Evolutionary conservation across 1,140 invertebrate genomes (phyloP).

Genomic region (Aphelinus certus): DNA sequence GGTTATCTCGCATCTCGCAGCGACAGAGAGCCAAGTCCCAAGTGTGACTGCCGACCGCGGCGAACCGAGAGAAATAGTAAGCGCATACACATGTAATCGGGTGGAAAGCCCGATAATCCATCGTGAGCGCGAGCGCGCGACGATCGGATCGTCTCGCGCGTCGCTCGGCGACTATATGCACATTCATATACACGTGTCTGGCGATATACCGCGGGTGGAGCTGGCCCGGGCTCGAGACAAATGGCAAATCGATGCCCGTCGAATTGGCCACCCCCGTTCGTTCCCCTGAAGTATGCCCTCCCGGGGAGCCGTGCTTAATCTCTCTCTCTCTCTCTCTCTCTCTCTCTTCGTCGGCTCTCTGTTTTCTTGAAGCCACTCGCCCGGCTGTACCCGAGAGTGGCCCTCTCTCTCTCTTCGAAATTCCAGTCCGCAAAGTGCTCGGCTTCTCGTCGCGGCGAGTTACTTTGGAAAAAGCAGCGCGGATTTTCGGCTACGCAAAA

Average conservation of each 20-base stretch:
- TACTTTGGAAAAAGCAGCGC: too few species aligned
- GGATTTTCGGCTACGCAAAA: too few species aligned
- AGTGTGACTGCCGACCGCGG: too few species aligned
- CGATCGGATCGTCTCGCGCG: neutral
- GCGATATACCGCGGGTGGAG: neutral
- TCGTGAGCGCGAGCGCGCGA: neutral
- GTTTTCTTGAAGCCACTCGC: too few species aligned
- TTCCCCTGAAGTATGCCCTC: slow-evolving; percentile 1
- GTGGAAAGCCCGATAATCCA: neutral
- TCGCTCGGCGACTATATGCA: slow-evolving; percentile 31
- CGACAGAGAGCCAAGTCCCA: too few species aligned
- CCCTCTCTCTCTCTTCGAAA: too few species aligned
- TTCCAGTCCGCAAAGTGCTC: too few species aligned
- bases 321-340: neutral
- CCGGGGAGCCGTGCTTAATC: slow-evolving; percentile 1
- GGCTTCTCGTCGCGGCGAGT: too few species aligned
- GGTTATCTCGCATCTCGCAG: too few species aligned
- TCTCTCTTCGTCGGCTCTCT: neutral
- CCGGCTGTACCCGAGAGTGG: too few species aligned
- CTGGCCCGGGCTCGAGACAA: slow-evolving; percentile 50
- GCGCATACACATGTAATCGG: neutral
- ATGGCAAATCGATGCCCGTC: slow-evolving; percentile 60
- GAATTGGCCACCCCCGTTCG: slow-evolving; percentile 38
- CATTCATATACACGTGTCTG: too few species aligned
- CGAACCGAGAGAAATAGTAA: too few species aligned